Base-by-base conservation (phyloP, 2,797 vertebrate genomes). In the Pristis pectinata region DNA sequence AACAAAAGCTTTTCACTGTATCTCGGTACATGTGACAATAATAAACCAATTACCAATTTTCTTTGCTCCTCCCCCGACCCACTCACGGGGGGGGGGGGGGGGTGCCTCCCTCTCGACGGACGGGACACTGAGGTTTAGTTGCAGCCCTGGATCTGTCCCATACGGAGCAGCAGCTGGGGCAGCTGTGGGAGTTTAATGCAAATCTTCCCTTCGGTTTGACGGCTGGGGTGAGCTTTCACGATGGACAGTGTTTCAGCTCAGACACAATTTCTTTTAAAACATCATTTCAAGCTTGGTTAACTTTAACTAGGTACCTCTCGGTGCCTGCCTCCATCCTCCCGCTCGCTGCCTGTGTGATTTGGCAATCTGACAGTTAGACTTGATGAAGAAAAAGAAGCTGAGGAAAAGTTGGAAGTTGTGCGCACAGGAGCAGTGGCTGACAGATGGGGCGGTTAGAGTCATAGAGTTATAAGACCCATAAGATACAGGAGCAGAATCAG, bases 251-350 rank as follows among this genome's bases (percentile, higher is more conserved):
- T 49, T 83, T 83, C 82, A 82, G 44, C 37, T 17, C 82, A 44
- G 8, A 53, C 49, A 41, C 83, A 82, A 83, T 53, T 83, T 83
- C 83, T 53, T 83, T 83, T 83, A 83, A 83, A 83, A 83, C 83
- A 83, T 82, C 82, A 83, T 83, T 83, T 83, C 82, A 83, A 83
- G 82, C 82, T 49, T 30, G 41, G 83, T 82, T 53, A 83, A 83
- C 9, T 83, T 83, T 83, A 83, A 83, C 82, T 27, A 83, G 82
- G 41, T 83, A 83, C 24, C 27, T 83, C 83, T 7, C 22, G 41
- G 27, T 24, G 82, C 56, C 56, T 59, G 4, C 56, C 9, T 56
- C 56, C 56, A 53, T 56, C 56, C 56, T 56, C 56, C 9, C 17
- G 1, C 64, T 70, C 70, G 67, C 67, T 76, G 74, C 34, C 76